These are phyloP conservation scores for Bos javanicus DNA, from an alignment of 2,113 vertebrate genomes.

Conservation along the genomic window DNA sequence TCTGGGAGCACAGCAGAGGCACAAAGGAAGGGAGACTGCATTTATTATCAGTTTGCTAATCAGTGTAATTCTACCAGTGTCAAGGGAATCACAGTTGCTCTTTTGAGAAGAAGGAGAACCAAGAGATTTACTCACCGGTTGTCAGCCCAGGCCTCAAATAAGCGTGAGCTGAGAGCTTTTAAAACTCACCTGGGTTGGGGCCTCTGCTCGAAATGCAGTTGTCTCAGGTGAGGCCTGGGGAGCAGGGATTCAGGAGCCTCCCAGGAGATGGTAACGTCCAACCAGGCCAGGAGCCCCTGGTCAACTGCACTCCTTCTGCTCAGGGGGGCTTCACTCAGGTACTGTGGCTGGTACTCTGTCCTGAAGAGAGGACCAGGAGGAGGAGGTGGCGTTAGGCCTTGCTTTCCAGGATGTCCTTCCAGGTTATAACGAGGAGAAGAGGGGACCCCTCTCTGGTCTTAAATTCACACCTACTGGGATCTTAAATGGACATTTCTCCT, in stretches of 20 bases:
- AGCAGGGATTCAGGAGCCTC: neutral
- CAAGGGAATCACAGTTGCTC: neutral
- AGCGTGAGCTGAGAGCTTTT: neutral
- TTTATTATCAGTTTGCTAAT: neutral
- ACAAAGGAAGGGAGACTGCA: neutral
- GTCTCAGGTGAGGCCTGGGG: neutral
- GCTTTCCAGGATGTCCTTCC: neutral
- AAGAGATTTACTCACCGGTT: neutral
- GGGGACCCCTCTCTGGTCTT: neutral
- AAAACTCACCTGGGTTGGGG: neutral
- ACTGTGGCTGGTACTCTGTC: neutral
- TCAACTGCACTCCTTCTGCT: neutral
- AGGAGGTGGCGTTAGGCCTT: neutral
- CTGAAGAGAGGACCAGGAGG: neutral
- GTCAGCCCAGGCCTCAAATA: neutral
- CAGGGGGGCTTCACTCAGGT: fast-evolving
- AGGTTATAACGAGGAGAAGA: fast-evolving
- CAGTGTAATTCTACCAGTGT: neutral
- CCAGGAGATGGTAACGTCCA: neutral
- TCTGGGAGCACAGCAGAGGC: neutral
- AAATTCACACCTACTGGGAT: neutral
- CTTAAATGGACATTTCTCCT: neutral
- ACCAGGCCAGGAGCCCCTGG: neutral
- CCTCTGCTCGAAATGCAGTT: neutral
- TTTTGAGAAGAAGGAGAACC: neutral